phyloP scores from a whole-genome alignment of 2,797 vertebrate species.

The Alcedo atthis region DNA sequence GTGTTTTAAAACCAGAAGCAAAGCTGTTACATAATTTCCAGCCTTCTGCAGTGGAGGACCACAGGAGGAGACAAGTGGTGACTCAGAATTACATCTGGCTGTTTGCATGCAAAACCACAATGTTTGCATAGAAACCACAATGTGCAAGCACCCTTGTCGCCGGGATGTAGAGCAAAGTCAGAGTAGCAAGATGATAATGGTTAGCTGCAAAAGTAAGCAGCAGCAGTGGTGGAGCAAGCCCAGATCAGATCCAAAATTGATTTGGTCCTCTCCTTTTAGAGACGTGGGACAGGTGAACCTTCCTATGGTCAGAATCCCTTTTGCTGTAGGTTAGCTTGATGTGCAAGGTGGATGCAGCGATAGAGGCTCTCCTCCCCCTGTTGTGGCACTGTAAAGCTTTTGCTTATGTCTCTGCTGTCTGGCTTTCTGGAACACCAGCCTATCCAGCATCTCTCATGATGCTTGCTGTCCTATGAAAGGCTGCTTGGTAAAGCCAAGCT shows the following conservation, averaged over 20 bases:
- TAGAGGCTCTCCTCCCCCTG: neutral
- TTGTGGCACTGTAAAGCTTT: neutral
- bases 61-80: rapidly evolving
- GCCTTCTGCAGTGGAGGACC: neutral
- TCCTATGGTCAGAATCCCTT: neutral
- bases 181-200: neutral
- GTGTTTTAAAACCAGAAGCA: neutral
- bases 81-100: neutral
- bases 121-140: neutral
- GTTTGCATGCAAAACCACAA: neutral
- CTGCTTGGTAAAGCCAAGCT: neutral
- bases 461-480: neutral
- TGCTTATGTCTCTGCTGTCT: neutral
- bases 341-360: neutral
- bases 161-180: neutral
- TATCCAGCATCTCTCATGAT: neutral
- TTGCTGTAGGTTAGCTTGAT: rapidly evolving
- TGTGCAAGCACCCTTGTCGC: rapidly evolving
- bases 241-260: neutral
- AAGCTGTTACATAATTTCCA: constrained; percentile 7
- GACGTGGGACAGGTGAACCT: neutral
- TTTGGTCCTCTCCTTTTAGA: neutral
- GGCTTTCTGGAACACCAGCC: neutral
- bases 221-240: neutral
- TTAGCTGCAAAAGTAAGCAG: neutral